Conservation (phyloP, 2,888 invertebrate species). For the Gortyna flavago region DNA sequence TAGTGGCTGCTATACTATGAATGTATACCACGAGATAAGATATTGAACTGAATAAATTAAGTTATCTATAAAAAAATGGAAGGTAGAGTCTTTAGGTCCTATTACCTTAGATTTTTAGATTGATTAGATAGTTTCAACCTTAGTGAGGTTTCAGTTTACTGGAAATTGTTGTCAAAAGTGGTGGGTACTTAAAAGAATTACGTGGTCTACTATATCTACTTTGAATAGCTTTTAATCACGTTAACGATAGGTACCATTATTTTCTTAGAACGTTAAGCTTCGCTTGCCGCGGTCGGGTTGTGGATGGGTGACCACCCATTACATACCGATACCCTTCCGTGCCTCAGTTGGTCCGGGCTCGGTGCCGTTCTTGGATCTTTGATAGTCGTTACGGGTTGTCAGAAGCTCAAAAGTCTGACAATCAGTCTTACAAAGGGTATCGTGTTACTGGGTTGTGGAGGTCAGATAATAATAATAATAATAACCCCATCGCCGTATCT, state of each 20-base stretch:
- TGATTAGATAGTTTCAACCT: not conserved
- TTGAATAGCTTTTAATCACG: not conserved
- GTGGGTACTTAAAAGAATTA: no score
- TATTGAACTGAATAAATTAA: not conserved
- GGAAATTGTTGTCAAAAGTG: not conserved
- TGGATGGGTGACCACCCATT: not conserved
- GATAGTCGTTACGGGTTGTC: not conserved
- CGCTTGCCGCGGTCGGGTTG: no score
- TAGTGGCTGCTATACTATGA: no score
- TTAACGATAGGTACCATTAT: not conserved
- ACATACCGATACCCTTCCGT: not conserved
- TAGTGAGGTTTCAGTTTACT: not conserved
- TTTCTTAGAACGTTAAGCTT: not conserved
- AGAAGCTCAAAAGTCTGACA: not conserved
- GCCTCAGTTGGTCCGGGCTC: not conserved
- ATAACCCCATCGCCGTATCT: no score
- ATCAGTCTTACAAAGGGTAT: not conserved
- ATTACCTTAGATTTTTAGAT: no score
- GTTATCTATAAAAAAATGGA: not conserved
- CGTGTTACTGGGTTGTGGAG: not conserved
- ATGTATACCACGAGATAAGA: not conserved
- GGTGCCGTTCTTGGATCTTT: not conserved
- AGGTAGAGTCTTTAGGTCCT: not conserved
- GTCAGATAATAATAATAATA: no score
- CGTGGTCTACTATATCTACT: no score